Evolutionary conservation across 2,797 vertebrate genomes (phyloP), one percentile per base, ranked within the genome.

Genomic region (Carapus acus): DNA sequence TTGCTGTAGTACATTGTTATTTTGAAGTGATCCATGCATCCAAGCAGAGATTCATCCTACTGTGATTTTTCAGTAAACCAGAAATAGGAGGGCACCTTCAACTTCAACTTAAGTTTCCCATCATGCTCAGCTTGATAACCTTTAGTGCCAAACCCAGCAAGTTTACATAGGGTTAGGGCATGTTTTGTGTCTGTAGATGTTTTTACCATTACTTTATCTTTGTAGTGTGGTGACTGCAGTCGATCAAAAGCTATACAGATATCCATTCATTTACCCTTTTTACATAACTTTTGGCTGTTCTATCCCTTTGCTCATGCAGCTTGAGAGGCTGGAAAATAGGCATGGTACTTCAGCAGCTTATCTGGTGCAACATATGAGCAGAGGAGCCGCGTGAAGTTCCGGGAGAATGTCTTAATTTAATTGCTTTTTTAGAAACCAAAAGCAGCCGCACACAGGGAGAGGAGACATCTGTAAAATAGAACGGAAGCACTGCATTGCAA

Each of bases 401-500:
- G 60, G 66, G 71, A 81, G 62, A 67, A 78, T 57, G 73, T 81
- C 76, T 76, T 67, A 49, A 80, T 83, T 86, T 81, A 84, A 86
- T 81, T 81, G 79, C 73, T 80, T 82, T 67, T 80, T 79, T 76
- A 79, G 71, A 77, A 65, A 57, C 63, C 67, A 67, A n/a, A n/a
- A 77, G 67, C 66, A 57, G 71, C 65, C 60, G 40, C 69, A 73
- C 66, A 31, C 46, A 51, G 61, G 60, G 49, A 71, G 56, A 38
- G 49, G 42, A 36, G 36, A 43, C 66, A 56, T 74, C 62, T 72
- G 74, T 61, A 69, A 69, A 75, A 72, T 47, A 47, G 65, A 69
- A 58, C 51, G 36, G 52, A 66, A 51, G 69, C 67, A 49, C 51
- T 63, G 24, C 36, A 34, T 58, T 52, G 65, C 65, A 37, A 59